These are phyloP conservation scores for Acropora yongei DNA, from an alignment of 64 coral and sea anemone species.

Conservation along the genomic window DNA sequence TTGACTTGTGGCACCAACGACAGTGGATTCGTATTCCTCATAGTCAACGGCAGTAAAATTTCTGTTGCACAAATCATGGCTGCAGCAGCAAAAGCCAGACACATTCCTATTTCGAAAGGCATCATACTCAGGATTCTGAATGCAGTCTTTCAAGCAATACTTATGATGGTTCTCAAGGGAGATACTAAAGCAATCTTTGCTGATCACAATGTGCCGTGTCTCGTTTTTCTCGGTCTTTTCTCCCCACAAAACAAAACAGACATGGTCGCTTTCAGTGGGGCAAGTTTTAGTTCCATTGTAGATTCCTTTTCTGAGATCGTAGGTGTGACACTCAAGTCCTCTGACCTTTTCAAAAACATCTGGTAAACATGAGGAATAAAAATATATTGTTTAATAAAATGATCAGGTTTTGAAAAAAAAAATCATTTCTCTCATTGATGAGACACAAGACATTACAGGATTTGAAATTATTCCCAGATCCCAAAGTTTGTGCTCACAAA, in stretches of 20 bases:
- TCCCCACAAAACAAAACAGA: constrained; percentile 32
- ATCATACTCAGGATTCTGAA: constrained; percentile 60
- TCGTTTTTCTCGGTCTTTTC: background rate
- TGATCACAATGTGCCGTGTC: constrained; percentile 2
- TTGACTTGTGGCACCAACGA: background rate
- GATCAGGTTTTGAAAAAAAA: background rate
- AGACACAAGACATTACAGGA: no score
- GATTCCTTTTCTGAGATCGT: background rate
- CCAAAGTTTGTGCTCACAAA: no score
- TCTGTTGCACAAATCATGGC: constrained; percentile 64
- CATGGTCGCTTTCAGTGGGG: background rate
- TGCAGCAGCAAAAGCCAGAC: constrained; percentile 85
- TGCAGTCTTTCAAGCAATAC: constrained; percentile 56
- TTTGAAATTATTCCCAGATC: no score
- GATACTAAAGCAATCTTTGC: constrained; percentile 59
- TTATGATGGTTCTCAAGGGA: background rate
- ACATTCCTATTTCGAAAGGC: constrained; percentile 40
- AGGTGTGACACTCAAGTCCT: background rate
- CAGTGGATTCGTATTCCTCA: constrained; percentile 23
- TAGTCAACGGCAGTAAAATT: constrained; percentile 75
- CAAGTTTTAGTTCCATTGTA: constrained; percentile 17
- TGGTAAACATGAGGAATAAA: background rate
- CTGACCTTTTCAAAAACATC: background rate
- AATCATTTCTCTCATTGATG: background rate
- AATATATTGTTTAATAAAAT: background rate